Evolutionary conservation across 2,888 invertebrate species (phyloP).

Genomic region (Clitarchus hookeri): DNA sequence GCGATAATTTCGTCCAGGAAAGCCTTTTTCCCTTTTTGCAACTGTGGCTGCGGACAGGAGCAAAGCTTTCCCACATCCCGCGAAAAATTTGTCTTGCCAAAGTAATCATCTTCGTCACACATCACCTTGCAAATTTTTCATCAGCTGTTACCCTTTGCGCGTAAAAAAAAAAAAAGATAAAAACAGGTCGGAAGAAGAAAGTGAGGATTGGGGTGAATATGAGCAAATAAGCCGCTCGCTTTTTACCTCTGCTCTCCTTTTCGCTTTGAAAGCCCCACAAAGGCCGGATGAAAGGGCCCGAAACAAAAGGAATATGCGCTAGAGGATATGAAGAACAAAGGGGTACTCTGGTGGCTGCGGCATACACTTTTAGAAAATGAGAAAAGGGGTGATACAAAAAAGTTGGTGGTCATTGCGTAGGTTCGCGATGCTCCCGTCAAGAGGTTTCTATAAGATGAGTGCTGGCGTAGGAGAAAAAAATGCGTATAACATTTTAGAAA

Average conservation of each 20-base stretch:
- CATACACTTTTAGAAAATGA: slow-evolving; percentile 24
- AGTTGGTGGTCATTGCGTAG: background rate
- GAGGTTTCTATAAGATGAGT: slow-evolving; percentile 2
- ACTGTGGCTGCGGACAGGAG: background rate
- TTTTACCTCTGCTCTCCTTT: background rate
- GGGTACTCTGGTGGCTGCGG: slow-evolving; percentile 10
- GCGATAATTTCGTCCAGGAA: too few species aligned
- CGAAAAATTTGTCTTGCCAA: slow-evolving; percentile 7
- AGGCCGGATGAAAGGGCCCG: slow-evolving; percentile 3
- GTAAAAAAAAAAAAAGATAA: slow-evolving; percentile 12
- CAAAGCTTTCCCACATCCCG: background rate
- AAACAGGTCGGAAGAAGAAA: slow-evolving; percentile 19
- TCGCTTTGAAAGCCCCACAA: slow-evolving; percentile 16
- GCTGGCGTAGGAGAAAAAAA: background rate
- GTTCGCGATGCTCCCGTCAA: background rate
- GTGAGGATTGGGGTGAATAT: slow-evolving; percentile 21
- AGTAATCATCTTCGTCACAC: slow-evolving; percentile 18
- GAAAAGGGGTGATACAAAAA: slow-evolving; percentile 3
- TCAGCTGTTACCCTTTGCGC: slow-evolving; percentile 22
- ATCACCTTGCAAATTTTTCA: slow-evolving; percentile 24
- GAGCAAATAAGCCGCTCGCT: slow-evolving; percentile 18
- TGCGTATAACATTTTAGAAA: too few species aligned
- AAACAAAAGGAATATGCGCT: slow-evolving; percentile 22
- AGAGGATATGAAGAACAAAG: slow-evolving; percentile 20
- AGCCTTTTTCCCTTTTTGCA: background rate